Base-by-base conservation (phyloP, 2,113 vertebrate species). In the Chlorodrepanis virens region DNA sequence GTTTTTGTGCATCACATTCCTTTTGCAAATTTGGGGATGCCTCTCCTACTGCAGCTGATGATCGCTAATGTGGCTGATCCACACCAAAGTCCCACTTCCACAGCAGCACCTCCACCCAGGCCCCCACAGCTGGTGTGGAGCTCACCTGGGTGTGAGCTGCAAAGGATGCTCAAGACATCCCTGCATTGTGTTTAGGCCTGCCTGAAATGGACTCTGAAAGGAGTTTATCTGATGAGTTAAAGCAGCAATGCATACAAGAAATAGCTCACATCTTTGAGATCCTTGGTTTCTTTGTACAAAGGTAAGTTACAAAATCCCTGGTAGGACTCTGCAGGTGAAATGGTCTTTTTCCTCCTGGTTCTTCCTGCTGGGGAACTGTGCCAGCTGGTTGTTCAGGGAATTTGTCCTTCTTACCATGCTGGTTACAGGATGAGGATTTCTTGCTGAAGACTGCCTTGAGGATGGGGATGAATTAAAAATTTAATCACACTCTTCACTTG, bases 11-110 rank as follows among this genome's bases (percentile, higher is more conserved):
- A 71, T 50, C 28, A n/a, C 65, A 85, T 86, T 94, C 68, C 49
- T 93, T 89, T 83, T 95, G 57, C 81, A 89, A 87, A 65, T 78
- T 76, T 79, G 44, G n/a, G 69, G 86, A 61, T 79, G 77, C n/a
- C 49, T 83, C 35, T 89, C 31, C 61, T 82, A 29, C 39, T 68
- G 44, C 2, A 14, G 35, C 39, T 87, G 82, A 12, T 69, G 42
- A n/a, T 52, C 93, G n/a, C 71, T 1, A 4, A 27, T 45, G 25
- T 86, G 82, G 23, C 42, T 92, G 71, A 87, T 83, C 61, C 49
- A 69, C 5, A 31, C 59, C 78, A 80, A 90, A 59, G 21, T 90
- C 45, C 35, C 67, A 61, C 25, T 94, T 83, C 42, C 45, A 86
- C 25, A 76, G 63, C 53, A 89, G 27, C 31, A 69, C 14, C 57